A percentile compares a stretch with the other conserved stretches of the same genome.
These are phyloP conservation scores for Nansenia antarctica DNA, from an alignment of 2,113 vertebrate species.

Conservation along the genomic window DNA sequence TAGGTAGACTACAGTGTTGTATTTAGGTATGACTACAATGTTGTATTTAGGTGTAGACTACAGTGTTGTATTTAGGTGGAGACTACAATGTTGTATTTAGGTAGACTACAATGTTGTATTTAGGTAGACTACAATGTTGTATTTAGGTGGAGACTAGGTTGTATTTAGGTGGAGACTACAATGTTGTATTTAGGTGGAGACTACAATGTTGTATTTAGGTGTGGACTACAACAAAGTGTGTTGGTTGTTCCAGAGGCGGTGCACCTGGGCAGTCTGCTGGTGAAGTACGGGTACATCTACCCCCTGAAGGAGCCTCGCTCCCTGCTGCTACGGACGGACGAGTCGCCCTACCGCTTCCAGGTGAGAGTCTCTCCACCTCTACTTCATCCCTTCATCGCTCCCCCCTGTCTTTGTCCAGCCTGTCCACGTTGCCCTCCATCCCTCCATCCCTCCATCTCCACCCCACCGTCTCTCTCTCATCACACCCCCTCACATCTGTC, in stretches of 20 bases:
- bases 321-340: conserved; percentile 77
- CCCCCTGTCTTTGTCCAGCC: background rate
- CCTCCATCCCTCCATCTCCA: background rate
- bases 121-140: too few species aligned
- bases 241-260: conserved; percentile 75
- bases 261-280: conserved; percentile 83
- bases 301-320: conserved; percentile 81
- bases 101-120: too few species aligned
- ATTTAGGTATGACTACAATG: too few species aligned
- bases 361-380: conserved; percentile 51
- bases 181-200: too few species aligned
- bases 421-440: background rate
- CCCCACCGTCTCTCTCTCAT: background rate
- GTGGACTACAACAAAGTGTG: background rate
- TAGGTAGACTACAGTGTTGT: too few species aligned
- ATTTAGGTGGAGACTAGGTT: too few species aligned
- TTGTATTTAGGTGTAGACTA: too few species aligned
- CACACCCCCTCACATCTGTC: too few species aligned
- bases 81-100: too few species aligned
- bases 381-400: background rate
- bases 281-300: conserved; percentile 88
- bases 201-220: background rate
- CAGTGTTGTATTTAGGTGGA: too few species aligned
- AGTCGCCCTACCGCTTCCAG: conserved; percentile 90
- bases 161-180: too few species aligned